Conservation (phyloP, 1,140 invertebrate species). For the Hylaeus anthracinus region DNA sequence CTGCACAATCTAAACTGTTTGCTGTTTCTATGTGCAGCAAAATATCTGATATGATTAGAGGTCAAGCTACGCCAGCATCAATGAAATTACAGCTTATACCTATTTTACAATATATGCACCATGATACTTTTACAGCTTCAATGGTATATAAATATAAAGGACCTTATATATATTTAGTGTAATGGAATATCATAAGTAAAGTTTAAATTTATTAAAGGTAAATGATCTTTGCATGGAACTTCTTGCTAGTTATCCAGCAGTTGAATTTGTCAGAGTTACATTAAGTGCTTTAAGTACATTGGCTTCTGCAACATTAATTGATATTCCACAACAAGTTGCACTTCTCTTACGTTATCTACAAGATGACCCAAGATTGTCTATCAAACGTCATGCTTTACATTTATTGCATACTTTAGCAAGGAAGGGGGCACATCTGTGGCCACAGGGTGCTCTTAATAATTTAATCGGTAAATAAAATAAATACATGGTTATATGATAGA, state of each 20-base stretch:
- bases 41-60: slow-evolving; percentile 96
- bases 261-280: slow-evolving; percentile 93
- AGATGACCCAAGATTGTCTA: slow-evolving; percentile 85
- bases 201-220: slow-evolving; percentile 79
- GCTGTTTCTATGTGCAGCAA: slow-evolving; percentile 98
- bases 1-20: slow-evolving; percentile 95
- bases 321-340: slow-evolving; percentile 93
- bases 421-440: slow-evolving; percentile 92
- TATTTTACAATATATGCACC: slow-evolving; percentile 96
- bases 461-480: slow-evolving; percentile 79
- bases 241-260: slow-evolving; percentile 92
- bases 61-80: slow-evolving; percentile 93
- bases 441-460: slow-evolving; percentile 84
- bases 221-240: slow-evolving; percentile 90
- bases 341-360: slow-evolving; percentile 81
- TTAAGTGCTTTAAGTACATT: slow-evolving; percentile 94
- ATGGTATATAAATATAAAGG: slow-evolving; percentile 83
- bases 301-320: slow-evolving; percentile 92
- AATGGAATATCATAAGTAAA: slow-evolving; percentile 1
- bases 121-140: slow-evolving; percentile 91
- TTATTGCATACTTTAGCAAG: slow-evolving; percentile 89
- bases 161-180: not conserved
- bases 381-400: slow-evolving; percentile 88
- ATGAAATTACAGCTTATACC: slow-evolving; percentile 95
- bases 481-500: not conserved